Conservation (phyloP, 2,888 invertebrate genomes). For the Orchesella flavescens region DNA sequence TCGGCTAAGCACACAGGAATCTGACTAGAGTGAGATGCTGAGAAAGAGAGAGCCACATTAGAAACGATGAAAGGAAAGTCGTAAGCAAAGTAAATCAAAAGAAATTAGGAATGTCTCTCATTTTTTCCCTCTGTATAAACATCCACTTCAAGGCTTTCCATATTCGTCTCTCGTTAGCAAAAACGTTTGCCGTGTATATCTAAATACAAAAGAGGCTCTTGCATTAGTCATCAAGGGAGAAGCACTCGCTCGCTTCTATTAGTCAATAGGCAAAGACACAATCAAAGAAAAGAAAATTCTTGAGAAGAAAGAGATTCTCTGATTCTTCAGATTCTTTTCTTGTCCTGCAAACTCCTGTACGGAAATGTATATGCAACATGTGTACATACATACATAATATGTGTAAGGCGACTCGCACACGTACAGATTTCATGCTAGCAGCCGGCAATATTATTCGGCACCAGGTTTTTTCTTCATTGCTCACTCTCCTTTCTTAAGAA, state of each 20-base stretch:
- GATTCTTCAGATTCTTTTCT: constrained; percentile 52
- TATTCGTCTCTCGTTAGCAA: background rate
- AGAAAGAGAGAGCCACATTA: background rate
- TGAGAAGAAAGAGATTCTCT: constrained; percentile 40
- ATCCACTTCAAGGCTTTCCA: background rate
- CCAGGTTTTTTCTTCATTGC: constrained; percentile 15
- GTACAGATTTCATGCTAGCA: too few relatives aligned
- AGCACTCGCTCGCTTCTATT: background rate
- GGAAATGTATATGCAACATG: constrained; percentile 1
- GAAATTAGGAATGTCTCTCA: constrained; percentile 17
- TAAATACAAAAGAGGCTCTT: background rate
- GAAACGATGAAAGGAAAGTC: constrained; percentile 5
- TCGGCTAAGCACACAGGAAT: background rate
- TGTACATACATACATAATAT: constrained; percentile 1
- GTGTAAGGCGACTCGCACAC: too few relatives aligned
- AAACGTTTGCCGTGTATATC: background rate
- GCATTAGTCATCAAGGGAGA: constrained; percentile 6
- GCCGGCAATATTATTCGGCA: too few relatives aligned
- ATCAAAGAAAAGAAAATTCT: constrained; percentile 48
- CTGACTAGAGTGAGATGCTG: background rate
- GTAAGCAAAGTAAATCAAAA: constrained; percentile 17
- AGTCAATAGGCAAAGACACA: constrained; percentile 33
- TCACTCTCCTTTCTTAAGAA: background rate
- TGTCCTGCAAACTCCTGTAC: too few relatives aligned
- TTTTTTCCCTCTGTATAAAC: constrained; percentile 16